Evolutionary conservation across 2,797 vertebrate genomes (phyloP), one percentile per base, ranked within the genome.

Genomic region (Melanotaenia boesemani): DNA sequence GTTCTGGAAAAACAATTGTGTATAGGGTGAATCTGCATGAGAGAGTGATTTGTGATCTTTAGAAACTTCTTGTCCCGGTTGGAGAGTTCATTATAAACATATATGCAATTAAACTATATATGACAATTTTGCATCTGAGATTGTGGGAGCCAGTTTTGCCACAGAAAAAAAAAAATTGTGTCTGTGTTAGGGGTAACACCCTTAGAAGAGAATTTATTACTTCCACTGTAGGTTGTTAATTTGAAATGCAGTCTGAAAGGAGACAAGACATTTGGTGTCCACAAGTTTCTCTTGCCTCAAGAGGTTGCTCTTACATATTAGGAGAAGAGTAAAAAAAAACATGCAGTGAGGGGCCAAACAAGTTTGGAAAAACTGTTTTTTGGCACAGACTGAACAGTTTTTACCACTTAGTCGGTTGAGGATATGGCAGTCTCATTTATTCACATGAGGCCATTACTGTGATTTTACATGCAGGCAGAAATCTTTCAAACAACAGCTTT

Each of bases 301-400:
- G 65, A 61, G 66, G 48, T 70, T 50, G 50, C 60, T 78, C 77
- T 63, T 64, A 66, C 61, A 75, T 76, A 66, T 64, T 56, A 55
- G 70, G 61, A 63, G 83, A 77, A 72, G 3, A 26, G 50, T 70
- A 76, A 73, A 77, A 63, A 57, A 66, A 44, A 44, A 16, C 1
- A 44, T 18, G 36, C 63, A 64, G n/a, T 24, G n/a, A 82, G n/a
- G 57, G 0, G 69, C 78, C 76, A 70, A 77, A 84, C 46, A 54
- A 57, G 71, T 56, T 87, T 83, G 71, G 78, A 85, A 62, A 60
- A 54, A 41, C 34, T 62, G 62, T 39, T 58, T 2, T 75, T 75
- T 76, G 62, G 59, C 64, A 18, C 24, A 1, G 30, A 66, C 32
- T 56, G 61, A 10, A 44, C 70, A 72, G 76, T 57, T 76, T 68